phyloP scores from a whole-genome alignment of 2,797 vertebrate species.

The Galagoides demidoff region DNA sequence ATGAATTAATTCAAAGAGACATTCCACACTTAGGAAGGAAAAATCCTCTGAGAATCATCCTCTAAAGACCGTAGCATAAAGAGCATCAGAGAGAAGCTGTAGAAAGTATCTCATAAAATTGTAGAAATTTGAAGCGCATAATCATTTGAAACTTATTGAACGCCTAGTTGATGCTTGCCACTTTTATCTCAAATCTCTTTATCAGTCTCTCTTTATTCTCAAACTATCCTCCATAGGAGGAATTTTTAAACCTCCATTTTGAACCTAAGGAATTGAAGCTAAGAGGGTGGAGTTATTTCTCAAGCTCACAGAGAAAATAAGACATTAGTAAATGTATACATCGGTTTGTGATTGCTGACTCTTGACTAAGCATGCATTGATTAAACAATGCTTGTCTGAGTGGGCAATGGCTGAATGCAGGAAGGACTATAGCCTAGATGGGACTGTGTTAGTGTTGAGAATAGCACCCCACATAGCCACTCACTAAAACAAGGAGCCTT shows the following conservation, averaged over 20 bases:
- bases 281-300: not conserved
- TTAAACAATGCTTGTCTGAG: not conserved
- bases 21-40: not conserved
- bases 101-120: not conserved
- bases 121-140: not conserved
- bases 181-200: not conserved
- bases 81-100: not conserved
- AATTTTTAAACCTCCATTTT: not conserved
- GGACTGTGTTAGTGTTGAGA: not conserved
- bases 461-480: not conserved
- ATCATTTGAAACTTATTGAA: not conserved
- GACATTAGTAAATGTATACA: not conserved
- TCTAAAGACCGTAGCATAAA: not conserved
- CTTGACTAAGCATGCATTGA: not conserved
- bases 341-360: too few relatives aligned
- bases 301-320: not conserved
- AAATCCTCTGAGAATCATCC: not conserved
- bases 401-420: not conserved
- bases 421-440: not conserved
- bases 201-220: not conserved
- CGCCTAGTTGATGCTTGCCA: not conserved
- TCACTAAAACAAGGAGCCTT: not conserved
- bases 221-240: not conserved
- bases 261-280: not conserved
- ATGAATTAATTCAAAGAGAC: slow-evolving; percentile 33